These are phyloP conservation scores for Nesometra sesokonis DNA, from an alignment of 35 echinoderm and acorn worm genomes.

Conservation along the genomic window DNA sequence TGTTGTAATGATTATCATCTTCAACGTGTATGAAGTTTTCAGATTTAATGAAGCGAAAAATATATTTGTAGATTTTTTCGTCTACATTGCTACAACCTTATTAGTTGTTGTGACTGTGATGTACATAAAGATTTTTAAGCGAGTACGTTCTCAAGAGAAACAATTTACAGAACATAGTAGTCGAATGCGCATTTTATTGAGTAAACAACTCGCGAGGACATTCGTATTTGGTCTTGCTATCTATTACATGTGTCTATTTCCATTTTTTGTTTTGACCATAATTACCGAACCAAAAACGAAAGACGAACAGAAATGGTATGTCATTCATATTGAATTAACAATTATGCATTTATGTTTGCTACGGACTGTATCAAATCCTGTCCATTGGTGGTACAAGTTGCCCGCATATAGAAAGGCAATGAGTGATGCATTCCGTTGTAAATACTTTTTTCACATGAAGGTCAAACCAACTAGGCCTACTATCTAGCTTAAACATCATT, in stretches of 20 bases:
- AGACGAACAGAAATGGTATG: neutral
- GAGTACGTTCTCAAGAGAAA: neutral
- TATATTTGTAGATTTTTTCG: neutral
- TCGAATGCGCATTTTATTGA: neutral
- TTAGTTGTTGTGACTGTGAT: neutral
- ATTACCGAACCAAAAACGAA: neutral
- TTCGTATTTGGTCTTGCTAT: neutral
- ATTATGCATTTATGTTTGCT: neutral
- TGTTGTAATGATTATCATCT: neutral
- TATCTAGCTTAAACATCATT: no score
- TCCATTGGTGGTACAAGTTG: neutral
- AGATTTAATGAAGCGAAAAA: neutral
- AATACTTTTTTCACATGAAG: neutral
- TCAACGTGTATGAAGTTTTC: neutral
- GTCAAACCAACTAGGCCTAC: neutral
- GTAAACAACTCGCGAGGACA: neutral
- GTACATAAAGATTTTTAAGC: neutral
- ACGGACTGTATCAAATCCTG: neutral
- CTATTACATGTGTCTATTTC: neutral
- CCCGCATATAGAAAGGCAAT: neutral
- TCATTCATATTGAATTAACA: neutral
- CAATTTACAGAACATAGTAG: neutral
- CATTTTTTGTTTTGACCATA: neutral
- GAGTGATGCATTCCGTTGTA: neutral
- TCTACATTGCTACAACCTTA: neutral